Conservation (phyloP, 2,888 invertebrate species). For the Cotesia congregata region DNA sequence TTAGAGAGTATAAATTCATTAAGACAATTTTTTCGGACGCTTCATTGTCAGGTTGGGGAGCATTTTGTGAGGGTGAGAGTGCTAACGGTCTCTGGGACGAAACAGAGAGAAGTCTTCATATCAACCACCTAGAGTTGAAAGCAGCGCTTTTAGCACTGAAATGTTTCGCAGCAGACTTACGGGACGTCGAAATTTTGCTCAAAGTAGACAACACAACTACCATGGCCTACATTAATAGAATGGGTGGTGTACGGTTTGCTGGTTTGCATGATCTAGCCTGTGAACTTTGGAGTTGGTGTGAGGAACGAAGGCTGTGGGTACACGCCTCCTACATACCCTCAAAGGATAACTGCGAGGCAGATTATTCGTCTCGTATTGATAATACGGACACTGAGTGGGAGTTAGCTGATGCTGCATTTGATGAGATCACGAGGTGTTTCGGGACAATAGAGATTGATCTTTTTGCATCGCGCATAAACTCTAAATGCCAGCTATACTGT, state of each 20-base stretch:
- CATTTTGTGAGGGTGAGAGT: constrained; percentile 38
- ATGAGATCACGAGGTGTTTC: neutral
- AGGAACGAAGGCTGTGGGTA: constrained; percentile 41
- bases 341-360: constrained; percentile 42
- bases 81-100: constrained; percentile 39
- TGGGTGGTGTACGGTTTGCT: constrained; percentile 49
- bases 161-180: neutral
- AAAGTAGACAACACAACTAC: constrained; percentile 48
- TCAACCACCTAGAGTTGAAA: constrained; percentile 47
- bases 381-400: neutral
- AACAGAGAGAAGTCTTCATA: constrained; percentile 40
- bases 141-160: constrained; percentile 29
- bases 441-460: constrained; percentile 39
- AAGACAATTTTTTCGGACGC: constrained; percentile 39
- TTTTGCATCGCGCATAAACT: constrained; percentile 36
- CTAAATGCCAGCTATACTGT: constrained; percentile 39
- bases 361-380: constrained; percentile 33
- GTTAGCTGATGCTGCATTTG: neutral
- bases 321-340: constrained; percentile 43
- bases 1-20: constrained; percentile 35
- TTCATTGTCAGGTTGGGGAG: constrained; percentile 41
- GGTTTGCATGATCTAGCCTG: constrained; percentile 45
- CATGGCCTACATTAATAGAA: constrained; percentile 46
- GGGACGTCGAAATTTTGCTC: neutral
- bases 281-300: constrained; percentile 45